A percentile compares a stretch with the other conserved stretches of the same genome.
These are phyloP conservation scores for Ametastegia equiseti DNA, from an alignment of 2,888 invertebrate genomes.

Conservation along the genomic window DNA sequence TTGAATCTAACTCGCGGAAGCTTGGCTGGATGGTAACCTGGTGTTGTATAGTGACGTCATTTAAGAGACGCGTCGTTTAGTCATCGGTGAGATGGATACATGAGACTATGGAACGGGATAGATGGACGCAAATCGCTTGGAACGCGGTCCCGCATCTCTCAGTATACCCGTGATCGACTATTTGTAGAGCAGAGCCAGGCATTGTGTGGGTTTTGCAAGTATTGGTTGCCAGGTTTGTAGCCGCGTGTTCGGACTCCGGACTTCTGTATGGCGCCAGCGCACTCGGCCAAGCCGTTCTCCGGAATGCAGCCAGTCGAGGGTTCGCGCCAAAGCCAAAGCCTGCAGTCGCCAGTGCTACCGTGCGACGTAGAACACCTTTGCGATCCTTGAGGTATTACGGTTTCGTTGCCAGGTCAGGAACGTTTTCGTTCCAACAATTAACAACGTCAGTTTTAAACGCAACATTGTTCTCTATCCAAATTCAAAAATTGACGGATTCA, in stretches of 20 bases:
- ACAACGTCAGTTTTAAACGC: not conserved
- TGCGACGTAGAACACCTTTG: conserved; percentile 46
- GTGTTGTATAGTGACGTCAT: not conserved
- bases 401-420: conserved; percentile 1
- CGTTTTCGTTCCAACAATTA: conserved; percentile 4
- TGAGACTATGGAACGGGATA: conserved; percentile 9
- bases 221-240: conserved; percentile 45
- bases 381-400: conserved; percentile 19
- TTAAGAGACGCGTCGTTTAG: not conserved
- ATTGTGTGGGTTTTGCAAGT: conserved; percentile 38
- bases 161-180: conserved; percentile 36
- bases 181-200: conserved; percentile 34
- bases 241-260: conserved; percentile 35
- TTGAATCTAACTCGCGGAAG: not conserved
- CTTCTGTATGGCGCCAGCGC: conserved; percentile 44
- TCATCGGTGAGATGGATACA: not conserved
- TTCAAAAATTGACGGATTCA: not conserved
- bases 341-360: conserved; percentile 42
- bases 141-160: conserved; percentile 17
- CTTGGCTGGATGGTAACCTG: not conserved
- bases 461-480: not conserved
- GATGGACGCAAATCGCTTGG: conserved; percentile 29
- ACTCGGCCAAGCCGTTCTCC: conserved; percentile 44
- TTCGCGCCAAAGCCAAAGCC: conserved; percentile 33
- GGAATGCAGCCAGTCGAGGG: conserved; percentile 47